Evolutionary conservation across 1,140 invertebrate genomes (phyloP), one percentile per base, ranked within the genome.

Genomic region (Sipha flava): DNA sequence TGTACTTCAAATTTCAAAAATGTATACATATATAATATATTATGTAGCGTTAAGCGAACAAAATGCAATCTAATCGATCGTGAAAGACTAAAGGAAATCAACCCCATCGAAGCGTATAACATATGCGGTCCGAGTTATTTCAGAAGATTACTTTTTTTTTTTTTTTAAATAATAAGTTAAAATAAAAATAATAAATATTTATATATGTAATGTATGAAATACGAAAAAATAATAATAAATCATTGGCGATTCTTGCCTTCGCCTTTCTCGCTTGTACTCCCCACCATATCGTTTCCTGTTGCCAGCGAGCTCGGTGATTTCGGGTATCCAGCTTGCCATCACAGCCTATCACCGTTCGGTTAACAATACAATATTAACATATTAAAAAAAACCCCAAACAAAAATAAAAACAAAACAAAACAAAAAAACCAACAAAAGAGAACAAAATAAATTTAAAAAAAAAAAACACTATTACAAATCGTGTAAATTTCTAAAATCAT

Each of bases 311-410:
- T 97, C 95, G 88, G 95, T 96, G 90, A 98, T 98, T 92, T 98
- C 96, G 87, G 96, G 96, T 89, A 98, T 96, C 94, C 95, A 97
- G 91, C 94, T 97, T 89, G 96, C 95, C 93, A 98, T 98, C 91
- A 98, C 94, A 90, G 94, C 94, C 94, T 95, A 84, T 80, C 73
- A 77, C 73, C 73, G 73, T 77, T 77, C 73, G 73, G 73, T 77
- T 40, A 77, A 77, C 73, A 77, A 77, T 40, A 77, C 73, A 77
- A 77, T 37, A 77, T 77, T 77, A 77, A 77, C 29, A 77, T 54
- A 77, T 77, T 77, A 77, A 59, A 77, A 77, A 77, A 54, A 77
- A 54, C 34, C 72, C 70, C 10, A 75, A 57, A 57, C 16, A 26
- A 77, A 75, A 52, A 49, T 26, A 26, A 23, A 70, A 73, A 64